A percentile compares a stretch with the other conserved stretches of the same genome.
phyloP scores from a whole-genome alignment of 64 coral and sea anemone genomes.

The Dendronephthya gigantea region DNA sequence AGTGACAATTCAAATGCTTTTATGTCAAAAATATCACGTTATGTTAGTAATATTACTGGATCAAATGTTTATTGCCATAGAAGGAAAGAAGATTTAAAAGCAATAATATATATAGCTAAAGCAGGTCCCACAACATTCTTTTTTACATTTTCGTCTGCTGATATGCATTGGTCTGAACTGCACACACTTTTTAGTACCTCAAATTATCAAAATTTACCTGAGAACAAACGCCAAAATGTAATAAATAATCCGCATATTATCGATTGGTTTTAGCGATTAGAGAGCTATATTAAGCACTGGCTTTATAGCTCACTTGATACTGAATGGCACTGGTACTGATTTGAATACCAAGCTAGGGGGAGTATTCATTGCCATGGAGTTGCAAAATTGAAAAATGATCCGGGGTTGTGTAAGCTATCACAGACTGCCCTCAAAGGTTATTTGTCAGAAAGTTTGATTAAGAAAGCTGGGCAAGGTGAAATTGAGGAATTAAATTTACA shows the following conservation, averaged over 20 bases:
- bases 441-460: slow-evolving; percentile 13
- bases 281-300: not conserved
- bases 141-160: not conserved
- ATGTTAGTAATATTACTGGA: not conserved
- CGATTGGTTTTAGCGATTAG: not conserved
- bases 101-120: not conserved
- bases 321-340: not conserved
- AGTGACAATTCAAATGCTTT: slow-evolving; percentile 19
- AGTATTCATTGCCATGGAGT: not conserved
- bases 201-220: not conserved
- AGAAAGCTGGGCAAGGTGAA: slow-evolving; percentile 6
- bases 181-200: not conserved
- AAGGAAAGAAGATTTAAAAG: not conserved
- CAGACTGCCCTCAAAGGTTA: slow-evolving; percentile 31
- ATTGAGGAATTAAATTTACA: not conserved
- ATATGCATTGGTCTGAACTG: not conserved
- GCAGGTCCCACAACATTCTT: not conserved
- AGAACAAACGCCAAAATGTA: not conserved
- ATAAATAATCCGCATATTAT: not conserved
- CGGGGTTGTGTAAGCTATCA: slow-evolving; percentile 9
- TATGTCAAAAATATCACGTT: not conserved
- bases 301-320: not conserved
- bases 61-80: not conserved
- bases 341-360: too few species aligned
- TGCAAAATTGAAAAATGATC: not conserved